Evolutionary conservation across 2,797 vertebrate genomes (phyloP), one percentile per base, ranked within the genome.

Genomic region (Bovichtus diacanthus): DNA sequence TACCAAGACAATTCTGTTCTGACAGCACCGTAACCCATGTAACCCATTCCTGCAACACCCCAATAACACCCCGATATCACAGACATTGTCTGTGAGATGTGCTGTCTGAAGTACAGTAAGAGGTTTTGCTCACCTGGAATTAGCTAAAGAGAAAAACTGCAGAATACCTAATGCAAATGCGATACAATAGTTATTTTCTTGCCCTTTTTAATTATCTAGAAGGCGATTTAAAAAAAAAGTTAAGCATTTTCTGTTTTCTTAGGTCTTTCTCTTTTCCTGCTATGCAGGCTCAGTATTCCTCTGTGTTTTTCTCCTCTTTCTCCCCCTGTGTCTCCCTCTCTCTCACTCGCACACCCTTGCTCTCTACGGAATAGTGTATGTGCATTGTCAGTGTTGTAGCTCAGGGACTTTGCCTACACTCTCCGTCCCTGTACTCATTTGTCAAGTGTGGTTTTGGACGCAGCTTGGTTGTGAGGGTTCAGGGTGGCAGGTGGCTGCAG

Each of bases 361-460:
- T 83, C 87, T 84, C 85, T 25, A 16, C 65, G 85, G 87, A 64
- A 43, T 62, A 50, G 63, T 63, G 61, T 71, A 49, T 81, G 84
- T 82, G 81, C 6, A 87, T 88, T 89, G 82, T 88, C 88, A 81
- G 80, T 73, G 72, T 65, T 82, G 82, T 68, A 87, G 86, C 87
- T 77, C 78, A 76, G 87, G 86, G 88, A 90, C 82, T 74, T 43
- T 58, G 76, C 71, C 74, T 81, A 43, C 76, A 62, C 71, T 77
- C 74, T 34, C 23, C 5, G 44, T 87, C 88, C 88, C 85, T 68
- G 51, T 66, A 77, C 87, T 91, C 87, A 87, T 92, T 92, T 91
- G 85, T 92, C 91, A 89, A 87, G 67, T 80, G 75, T 15, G 27
- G 82, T 91, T 88, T 87, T 87, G 81, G 82, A 91, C 70, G 21